Evolutionary conservation across 2,113 vertebrate genomes (phyloP).

Genomic region (Saiga tatarica): DNA sequence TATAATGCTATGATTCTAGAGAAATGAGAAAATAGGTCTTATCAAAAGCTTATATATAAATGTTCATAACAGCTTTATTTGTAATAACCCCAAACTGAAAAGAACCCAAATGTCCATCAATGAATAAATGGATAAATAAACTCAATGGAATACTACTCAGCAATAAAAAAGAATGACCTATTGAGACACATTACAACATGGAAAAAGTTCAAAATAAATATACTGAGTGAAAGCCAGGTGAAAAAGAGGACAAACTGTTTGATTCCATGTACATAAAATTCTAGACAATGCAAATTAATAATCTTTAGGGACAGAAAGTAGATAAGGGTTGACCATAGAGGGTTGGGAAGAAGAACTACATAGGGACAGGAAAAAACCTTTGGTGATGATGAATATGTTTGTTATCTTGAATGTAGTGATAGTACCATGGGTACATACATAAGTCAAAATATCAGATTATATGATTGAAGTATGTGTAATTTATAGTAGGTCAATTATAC

Average conservation of each 20-base stretch:
- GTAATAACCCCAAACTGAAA: neutral
- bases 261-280: neutral
- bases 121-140: neutral
- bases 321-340: neutral
- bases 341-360: neutral
- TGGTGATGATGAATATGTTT: neutral
- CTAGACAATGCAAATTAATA: neutral
- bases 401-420: neutral
- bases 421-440: neutral
- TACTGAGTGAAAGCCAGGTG: neutral
- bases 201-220: slow-evolving; percentile 13
- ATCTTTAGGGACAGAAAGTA: neutral
- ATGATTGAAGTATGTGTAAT: neutral
- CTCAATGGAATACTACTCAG: neutral
- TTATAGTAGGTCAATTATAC: neutral
- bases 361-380: neutral
- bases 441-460: neutral
- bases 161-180: neutral
- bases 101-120: neutral
- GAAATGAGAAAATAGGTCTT: neutral
- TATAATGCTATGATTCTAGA: neutral
- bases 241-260: neutral
- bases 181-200: neutral
- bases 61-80: neutral
- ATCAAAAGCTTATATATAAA: neutral